Conservation (phyloP, 2,888 invertebrate species). For the Leptodirus hochenwartii region DNA sequence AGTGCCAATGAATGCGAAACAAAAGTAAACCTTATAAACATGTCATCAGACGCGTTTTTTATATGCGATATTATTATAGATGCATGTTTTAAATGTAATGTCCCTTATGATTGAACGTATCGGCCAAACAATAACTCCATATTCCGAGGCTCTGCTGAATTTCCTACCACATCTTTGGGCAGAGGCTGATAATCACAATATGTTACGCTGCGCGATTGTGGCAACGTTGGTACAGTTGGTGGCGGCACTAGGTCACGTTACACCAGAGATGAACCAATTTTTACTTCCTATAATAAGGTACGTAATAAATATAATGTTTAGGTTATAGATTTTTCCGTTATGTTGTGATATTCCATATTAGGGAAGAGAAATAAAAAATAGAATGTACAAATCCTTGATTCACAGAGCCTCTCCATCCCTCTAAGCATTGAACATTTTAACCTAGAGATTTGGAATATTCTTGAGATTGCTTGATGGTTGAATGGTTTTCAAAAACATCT, state of each 20-base stretch:
- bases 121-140: conserved; percentile 52
- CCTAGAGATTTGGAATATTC: too few relatives aligned
- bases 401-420: too few relatives aligned
- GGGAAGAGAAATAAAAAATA: too few relatives aligned
- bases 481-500: too few relatives aligned
- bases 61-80: conserved; percentile 29
- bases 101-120: conserved; percentile 79
- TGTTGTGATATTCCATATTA: too few relatives aligned
- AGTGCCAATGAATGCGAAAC: conserved; percentile 85
- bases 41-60: neutral
- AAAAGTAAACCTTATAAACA: conserved; percentile 35
- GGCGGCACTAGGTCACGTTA: conserved; percentile 43
- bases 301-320: too few relatives aligned
- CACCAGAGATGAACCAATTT: conserved; percentile 37
- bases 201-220: conserved; percentile 81
- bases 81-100: conserved; percentile 80
- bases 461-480: too few relatives aligned
- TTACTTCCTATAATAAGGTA: conserved; percentile 43
- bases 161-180: conserved; percentile 82
- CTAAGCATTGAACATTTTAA: too few relatives aligned
- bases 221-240: conserved; percentile 73
- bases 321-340: too few relatives aligned
- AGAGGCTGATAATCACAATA: conserved; percentile 71
- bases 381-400: too few relatives aligned
- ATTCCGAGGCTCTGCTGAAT: conserved; percentile 50